Evolutionary conservation across 2,113 vertebrate genomes (phyloP).

Genomic region (Neodontobutis hainanensis): DNA sequence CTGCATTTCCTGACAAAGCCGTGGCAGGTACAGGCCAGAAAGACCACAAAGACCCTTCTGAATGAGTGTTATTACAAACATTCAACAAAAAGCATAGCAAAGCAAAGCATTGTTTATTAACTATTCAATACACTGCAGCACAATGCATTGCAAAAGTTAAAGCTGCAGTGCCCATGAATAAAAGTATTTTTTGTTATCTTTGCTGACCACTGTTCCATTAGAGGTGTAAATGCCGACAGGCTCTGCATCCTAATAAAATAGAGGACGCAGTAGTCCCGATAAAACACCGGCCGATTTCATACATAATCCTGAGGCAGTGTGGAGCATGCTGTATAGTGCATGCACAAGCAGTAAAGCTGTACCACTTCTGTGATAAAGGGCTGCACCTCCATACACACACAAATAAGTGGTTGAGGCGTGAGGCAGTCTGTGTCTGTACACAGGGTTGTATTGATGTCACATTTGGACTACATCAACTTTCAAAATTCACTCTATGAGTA

Average conservation of each 20-base stretch:
- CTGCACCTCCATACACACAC: constrained; percentile 9
- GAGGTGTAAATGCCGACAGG: constrained; percentile 54
- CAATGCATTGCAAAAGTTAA: constrained; percentile 27
- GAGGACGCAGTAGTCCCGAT: constrained; percentile 52
- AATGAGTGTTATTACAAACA: neutral
- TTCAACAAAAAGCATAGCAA: too few species aligned
- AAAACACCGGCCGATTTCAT: constrained; percentile 56
- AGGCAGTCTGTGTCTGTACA: constrained; percentile 17
- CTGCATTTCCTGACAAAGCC: constrained; percentile 34
- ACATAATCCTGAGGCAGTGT: constrained; percentile 43
- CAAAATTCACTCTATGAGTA: neutral
- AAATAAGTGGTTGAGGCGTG: constrained; percentile 28
- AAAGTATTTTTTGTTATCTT: constrained; percentile 42
- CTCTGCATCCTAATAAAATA: constrained; percentile 62
- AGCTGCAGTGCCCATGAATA: constrained; percentile 19
- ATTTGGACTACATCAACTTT: neutral
- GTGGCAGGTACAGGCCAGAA: constrained; percentile 31
- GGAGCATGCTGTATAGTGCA: constrained; percentile 36
- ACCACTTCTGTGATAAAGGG: constrained; percentile 50
- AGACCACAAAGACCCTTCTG: constrained; percentile 28
- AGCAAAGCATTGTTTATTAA: constrained; percentile 8
- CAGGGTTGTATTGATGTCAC: constrained; percentile 9
- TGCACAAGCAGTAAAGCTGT: constrained; percentile 47
- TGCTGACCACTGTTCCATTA: constrained; percentile 55
- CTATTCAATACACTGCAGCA: constrained; percentile 9